Evolutionary conservation across 2,797 vertebrate genomes (phyloP).

Genomic region (Pantherophis alleghaniensis): DNA sequence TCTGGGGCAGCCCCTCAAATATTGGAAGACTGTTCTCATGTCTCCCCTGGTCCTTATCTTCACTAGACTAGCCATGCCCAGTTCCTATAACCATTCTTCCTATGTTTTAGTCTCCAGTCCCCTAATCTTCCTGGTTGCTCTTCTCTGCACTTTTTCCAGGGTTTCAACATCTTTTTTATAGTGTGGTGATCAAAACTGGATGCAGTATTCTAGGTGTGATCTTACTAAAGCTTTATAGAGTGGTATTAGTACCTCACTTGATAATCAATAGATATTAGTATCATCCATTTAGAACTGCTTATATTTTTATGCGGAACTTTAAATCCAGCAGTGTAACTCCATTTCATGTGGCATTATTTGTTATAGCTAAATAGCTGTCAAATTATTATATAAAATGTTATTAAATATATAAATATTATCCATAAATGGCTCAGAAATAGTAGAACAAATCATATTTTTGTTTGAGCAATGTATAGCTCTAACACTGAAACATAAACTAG

Average conservation of each 20-base stretch:
- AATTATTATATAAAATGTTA: background rate
- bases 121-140: accelerated
- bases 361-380: background rate
- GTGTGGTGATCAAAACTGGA: too few relatives aligned
- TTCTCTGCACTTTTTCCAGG: too few relatives aligned
- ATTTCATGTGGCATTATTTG: background rate
- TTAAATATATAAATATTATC: background rate
- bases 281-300: background rate
- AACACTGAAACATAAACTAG: background rate
- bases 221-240: too few relatives aligned
- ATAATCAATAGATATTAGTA: background rate
- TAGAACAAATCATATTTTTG: background rate
- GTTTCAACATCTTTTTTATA: too few relatives aligned
- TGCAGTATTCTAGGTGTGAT: too few relatives aligned
- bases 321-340: background rate
- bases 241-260: too few relatives aligned
- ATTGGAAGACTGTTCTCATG: too few relatives aligned
- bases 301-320: background rate
- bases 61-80: too few relatives aligned
- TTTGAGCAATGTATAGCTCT: background rate
- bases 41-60: too few relatives aligned
- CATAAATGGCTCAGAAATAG: background rate
- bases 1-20: too few relatives aligned
- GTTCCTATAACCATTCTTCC: too few relatives aligned
- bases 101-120: too few relatives aligned